A percentile compares a stretch with the other conserved stretches of the same genome.
phyloP scores from a whole-genome alignment of 2,113 vertebrate genomes.

The Poecile atricapillus region DNA sequence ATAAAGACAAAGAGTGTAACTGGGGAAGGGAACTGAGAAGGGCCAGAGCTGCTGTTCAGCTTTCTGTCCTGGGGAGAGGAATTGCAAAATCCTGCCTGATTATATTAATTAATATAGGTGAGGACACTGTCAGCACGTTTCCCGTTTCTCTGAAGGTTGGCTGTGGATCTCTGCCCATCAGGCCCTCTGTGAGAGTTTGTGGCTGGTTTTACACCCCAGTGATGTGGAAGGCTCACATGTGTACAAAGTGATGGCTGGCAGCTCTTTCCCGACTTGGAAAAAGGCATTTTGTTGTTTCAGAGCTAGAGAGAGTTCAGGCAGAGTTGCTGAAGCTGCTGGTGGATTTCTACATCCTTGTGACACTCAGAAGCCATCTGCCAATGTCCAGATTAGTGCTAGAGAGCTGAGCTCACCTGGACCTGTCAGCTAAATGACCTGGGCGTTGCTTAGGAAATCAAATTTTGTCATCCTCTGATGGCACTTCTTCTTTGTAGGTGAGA shows the following conservation, averaged over 20 bases:
- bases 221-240: background rate
- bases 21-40: background rate
- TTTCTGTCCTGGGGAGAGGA: background rate
- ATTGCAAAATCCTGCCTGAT: background rate
- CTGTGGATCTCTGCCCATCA: background rate
- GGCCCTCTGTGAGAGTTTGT: background rate
- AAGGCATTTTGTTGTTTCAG: background rate
- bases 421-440: background rate
- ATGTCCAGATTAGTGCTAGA: background rate
- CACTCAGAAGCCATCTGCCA: background rate
- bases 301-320: background rate
- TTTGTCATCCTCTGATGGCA: background rate
- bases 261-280: background rate
- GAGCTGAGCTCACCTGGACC: background rate
- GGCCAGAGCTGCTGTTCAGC: background rate
- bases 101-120: fast-evolving
- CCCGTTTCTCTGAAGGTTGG: background rate
- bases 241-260: background rate
- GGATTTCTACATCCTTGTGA: background rate
- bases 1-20: background rate
- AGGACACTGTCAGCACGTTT: background rate
- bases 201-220: background rate
- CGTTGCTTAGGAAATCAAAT: background rate
- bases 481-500: background rate
- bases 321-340: background rate